Base-by-base conservation (phyloP, 2,113 vertebrate genomes). In the Platanista minor region DNA sequence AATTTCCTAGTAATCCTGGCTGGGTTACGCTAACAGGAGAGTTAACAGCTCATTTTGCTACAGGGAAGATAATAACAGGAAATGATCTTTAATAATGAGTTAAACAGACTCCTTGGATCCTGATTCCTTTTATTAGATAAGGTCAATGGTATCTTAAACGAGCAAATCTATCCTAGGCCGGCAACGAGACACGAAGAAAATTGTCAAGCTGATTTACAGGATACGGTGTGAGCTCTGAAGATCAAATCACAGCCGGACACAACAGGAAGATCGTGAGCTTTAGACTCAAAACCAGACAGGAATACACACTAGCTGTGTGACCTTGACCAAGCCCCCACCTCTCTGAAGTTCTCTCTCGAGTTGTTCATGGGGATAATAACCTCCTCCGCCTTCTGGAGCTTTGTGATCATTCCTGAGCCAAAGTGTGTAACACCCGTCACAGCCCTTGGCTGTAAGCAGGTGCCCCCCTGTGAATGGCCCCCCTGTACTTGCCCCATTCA, bases 21-120 rank as follows among this genome's bases (percentile, higher is more conserved):
- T 97, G 91, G 96, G 94, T 97, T 97, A 91, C 94, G 96, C 96
- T 98, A 98, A 98, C 97, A 98, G 84, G 97, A 98, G 97, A 93
- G 91, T 98, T 97, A 98, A 98, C 97, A 98, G 97, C 97, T 98
- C 98, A 98, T 98, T 98, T 98, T 94, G 97, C 98, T 98, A 96
- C 95, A 97, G 96, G 98, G 97, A 96, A 96, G 98, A 98, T 98
- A 98, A 97, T 98, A 98, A 98, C 98, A 98, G 96, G 97, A 98
- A 97, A 98, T 97, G 96, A 98, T 98, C 98, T 98, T 97, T 97
- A 97, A 98, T 97, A 98, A 98, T 98, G 98, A 97, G 97, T 98
- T 98, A 97, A 98, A 98, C 94, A 97, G 94, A 97, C 91, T 98
- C 97, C 97, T 98, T 97, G 92, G 92, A 97, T 97, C 93, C 94